A percentile compares a stretch with the other conserved stretches of the same genome.
These are phyloP conservation scores for Drosophila testacea DNA, from an alignment of 2,888 invertebrate species.

Conservation along the genomic window DNA sequence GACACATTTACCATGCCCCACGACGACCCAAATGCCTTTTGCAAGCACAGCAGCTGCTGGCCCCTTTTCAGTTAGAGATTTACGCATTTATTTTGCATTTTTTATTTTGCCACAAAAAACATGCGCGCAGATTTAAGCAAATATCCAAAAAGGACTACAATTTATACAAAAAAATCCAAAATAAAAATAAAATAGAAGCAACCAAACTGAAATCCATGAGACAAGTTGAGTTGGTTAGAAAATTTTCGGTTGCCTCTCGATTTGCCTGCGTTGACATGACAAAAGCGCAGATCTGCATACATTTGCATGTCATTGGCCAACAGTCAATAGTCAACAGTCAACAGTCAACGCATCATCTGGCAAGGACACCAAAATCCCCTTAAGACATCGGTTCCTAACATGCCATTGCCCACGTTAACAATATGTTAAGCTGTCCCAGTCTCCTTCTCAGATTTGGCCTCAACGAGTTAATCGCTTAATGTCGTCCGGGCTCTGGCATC, in stretches of 20 bases:
- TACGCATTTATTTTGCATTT: conserved; percentile 82
- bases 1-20: conserved; percentile 68
- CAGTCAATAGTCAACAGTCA: conserved; percentile 21
- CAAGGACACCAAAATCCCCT: conserved; percentile 80
- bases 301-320: conserved; percentile 82
- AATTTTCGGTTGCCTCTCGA: conserved; percentile 66
- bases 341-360: conserved; percentile 69
- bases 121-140: conserved; percentile 77
- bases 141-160: conserved; percentile 65
- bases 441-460: conserved; percentile 5
- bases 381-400: conserved; percentile 70
- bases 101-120: conserved; percentile 69
- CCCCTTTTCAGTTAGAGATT: conserved; percentile 66
- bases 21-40: conserved; percentile 10
- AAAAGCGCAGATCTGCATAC: conserved; percentile 84
- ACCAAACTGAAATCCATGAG: conserved; percentile 36
- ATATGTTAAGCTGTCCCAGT: conserved; percentile 71
- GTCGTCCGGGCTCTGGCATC: conserved; percentile 66
- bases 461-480: conserved; percentile 81
- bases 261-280: conserved; percentile 82
- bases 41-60: conserved; percentile 30
- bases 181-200: conserved; percentile 12
- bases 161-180: conserved; percentile 42
- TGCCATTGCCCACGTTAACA: conserved; percentile 72
- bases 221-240: conserved; percentile 74